Evolutionary conservation across 92 coral and sea anemone genomes (phyloP).

Genomic region (Umimayanthus kanabou): DNA sequence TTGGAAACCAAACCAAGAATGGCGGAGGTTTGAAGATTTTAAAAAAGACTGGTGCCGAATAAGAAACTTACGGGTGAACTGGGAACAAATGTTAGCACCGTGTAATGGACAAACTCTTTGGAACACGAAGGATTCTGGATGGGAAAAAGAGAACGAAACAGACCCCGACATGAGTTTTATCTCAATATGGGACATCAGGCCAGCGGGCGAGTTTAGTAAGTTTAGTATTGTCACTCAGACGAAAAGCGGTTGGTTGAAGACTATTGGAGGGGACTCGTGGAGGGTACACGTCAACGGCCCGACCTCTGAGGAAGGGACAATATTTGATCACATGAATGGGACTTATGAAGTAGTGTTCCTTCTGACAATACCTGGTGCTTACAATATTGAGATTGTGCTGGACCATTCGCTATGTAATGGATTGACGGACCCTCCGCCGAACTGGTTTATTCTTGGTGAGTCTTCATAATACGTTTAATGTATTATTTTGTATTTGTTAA

Average conservation of each 20-base stretch:
- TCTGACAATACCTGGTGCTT: conserved; percentile 68
- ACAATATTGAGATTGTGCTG: conserved; percentile 66
- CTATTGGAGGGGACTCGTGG: conserved; percentile 92
- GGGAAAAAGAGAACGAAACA: conserved; percentile 64
- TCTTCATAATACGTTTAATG: background rate
- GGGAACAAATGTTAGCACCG: conserved; percentile 86
- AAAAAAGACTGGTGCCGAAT: conserved; percentile 85
- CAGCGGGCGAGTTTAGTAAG: conserved; percentile 87
- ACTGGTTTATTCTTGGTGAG: conserved; percentile 82
- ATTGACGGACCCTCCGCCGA: conserved; percentile 71
- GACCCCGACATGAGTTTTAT: conserved; percentile 79
- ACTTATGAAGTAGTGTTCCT: conserved; percentile 90
- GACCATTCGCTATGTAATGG: conserved; percentile 85
- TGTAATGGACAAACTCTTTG: conserved; percentile 73
- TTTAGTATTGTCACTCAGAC: conserved; percentile 76
- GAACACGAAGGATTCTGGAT: conserved; percentile 58
- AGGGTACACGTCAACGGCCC: conserved; percentile 84
- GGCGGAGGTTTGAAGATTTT: conserved; percentile 53
- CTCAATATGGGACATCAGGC: conserved; percentile 82
- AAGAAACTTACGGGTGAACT: conserved; percentile 75
- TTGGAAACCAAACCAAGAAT: background rate
- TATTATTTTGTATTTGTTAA: no score
- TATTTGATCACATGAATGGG: conserved; percentile 84
- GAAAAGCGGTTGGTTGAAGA: conserved; percentile 59
- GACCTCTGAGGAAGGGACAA: conserved; percentile 81